Evolutionary conservation across 2,888 invertebrate genomes (phyloP).

Genomic region (Cerceris rybyensis): DNA sequence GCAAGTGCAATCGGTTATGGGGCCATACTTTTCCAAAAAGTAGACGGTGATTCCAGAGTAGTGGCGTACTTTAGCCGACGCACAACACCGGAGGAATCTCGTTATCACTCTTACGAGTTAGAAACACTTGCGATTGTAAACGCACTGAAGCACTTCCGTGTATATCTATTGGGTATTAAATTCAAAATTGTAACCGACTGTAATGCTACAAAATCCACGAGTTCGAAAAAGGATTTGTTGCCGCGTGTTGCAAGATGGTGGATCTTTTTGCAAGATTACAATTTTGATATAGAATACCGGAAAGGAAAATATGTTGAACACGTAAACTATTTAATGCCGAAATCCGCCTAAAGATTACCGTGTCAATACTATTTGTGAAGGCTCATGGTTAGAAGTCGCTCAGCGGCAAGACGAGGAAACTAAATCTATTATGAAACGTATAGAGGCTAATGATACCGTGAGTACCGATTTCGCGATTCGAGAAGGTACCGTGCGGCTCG

Average conservation of each 20-base stretch:
- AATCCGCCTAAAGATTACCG: slow-evolving; percentile 8
- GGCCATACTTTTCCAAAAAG: slow-evolving; percentile 7
- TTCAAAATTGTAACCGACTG: slow-evolving; percentile 40
- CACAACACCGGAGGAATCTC: too few species aligned
- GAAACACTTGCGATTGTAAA: slow-evolving; percentile 37
- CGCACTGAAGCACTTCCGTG: slow-evolving; percentile 25
- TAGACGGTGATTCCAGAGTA: slow-evolving; percentile 8
- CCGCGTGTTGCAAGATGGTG: slow-evolving; percentile 11
- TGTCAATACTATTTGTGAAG: not conserved
- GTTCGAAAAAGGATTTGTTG: not conserved
- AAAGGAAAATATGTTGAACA: slow-evolving; percentile 55
- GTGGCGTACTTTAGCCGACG: slow-evolving; percentile 22
- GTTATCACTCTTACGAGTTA: too few species aligned
- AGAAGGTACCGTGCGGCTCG: too few species aligned
- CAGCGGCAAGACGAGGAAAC: slow-evolving; percentile 29
- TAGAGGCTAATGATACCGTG: not conserved
- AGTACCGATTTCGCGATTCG: not conserved
- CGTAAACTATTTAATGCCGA: slow-evolving; percentile 48
- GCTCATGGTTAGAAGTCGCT: slow-evolving; percentile 48
- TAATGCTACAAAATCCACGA: slow-evolving; percentile 3
- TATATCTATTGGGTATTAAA: slow-evolving; percentile 30
- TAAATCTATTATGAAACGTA: not conserved
- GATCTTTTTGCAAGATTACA: slow-evolving; percentile 53
- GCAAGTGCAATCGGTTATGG: slow-evolving; percentile 18
- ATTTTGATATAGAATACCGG: slow-evolving; percentile 59